Conservation (phyloP, 2,113 vertebrate genomes). For the Erinaceus europaeus region DNA sequence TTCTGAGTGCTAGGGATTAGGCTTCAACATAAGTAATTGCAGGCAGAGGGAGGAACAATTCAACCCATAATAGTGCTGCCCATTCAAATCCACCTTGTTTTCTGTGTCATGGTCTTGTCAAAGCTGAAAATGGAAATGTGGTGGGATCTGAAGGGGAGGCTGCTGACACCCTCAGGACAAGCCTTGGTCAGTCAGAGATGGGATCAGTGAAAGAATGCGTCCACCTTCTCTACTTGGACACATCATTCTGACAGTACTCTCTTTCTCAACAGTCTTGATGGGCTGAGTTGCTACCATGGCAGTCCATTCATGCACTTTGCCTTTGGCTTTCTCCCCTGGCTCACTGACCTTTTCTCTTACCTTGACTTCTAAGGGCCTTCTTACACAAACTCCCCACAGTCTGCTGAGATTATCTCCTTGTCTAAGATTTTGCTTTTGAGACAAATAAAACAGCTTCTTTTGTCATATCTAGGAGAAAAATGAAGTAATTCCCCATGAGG, state of each 20-base stretch:
- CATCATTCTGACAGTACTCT: not conserved
- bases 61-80: not conserved
- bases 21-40: not conserved
- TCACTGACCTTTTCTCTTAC: conserved; percentile 7
- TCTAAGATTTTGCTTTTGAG: not conserved
- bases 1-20: not conserved
- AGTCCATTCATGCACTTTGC: not conserved
- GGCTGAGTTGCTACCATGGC: not conserved
- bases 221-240: not conserved
- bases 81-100: not conserved
- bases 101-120: not conserved
- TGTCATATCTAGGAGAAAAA: conserved; percentile 9
- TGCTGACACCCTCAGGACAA: not conserved
- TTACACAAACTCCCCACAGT: not conserved
- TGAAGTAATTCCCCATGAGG: not conserved
- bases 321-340: not conserved
- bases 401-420: not conserved
- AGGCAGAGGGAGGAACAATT: not conserved
- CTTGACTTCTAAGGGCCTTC: not conserved
- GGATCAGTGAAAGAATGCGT: not conserved
- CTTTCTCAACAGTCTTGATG: not conserved
- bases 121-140: not conserved
- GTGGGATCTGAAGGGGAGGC: not conserved
- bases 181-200: not conserved
- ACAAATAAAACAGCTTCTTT: not conserved